phyloP scores from a whole-genome alignment of 2,113 vertebrate species.

The Lagopus leucura region DNA sequence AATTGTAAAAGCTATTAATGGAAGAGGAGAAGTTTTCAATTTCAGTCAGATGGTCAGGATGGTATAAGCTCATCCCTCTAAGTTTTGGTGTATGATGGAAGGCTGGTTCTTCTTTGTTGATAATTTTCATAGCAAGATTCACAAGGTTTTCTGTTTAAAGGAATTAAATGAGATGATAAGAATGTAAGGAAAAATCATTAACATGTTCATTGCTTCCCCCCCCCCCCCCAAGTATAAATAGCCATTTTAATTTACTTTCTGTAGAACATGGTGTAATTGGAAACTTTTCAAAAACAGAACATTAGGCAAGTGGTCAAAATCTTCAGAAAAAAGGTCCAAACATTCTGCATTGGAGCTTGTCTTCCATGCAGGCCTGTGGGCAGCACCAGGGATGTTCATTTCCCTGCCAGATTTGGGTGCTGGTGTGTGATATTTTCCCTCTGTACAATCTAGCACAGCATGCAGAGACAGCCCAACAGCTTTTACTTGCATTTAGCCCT shows the following conservation, averaged over 20 bases:
- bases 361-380: background rate
- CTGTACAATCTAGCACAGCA: background rate
- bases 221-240: background rate
- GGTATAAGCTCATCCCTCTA: slow-evolving; percentile 42
- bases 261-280: slow-evolving; percentile 5
- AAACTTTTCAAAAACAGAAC: slow-evolving; percentile 25
- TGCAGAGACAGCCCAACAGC: background rate
- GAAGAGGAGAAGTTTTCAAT: slow-evolving; percentile 48
- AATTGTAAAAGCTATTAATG: slow-evolving; percentile 56
- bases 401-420: background rate
- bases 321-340: slow-evolving; percentile 17
- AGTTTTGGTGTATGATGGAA: slow-evolving; percentile 45
- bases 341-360: slow-evolving; percentile 33
- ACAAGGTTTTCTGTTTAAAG: slow-evolving; percentile 60
- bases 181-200: slow-evolving; percentile 52
- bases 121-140: slow-evolving; percentile 48
- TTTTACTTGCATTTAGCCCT: background rate
- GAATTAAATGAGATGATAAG: slow-evolving; percentile 63
- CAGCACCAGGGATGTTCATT: background rate
- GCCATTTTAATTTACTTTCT: slow-evolving; percentile 66
- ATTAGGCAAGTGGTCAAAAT: slow-evolving; percentile 43
- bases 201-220: background rate
- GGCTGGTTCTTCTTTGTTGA: slow-evolving; percentile 48
- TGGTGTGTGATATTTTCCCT: background rate
- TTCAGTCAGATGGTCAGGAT: slow-evolving; percentile 54